Evolutionary conservation across 2,113 vertebrate genomes (phyloP), one percentile per base, ranked within the genome.

Genomic region (Mesembrinibis cayennensis): DNA sequence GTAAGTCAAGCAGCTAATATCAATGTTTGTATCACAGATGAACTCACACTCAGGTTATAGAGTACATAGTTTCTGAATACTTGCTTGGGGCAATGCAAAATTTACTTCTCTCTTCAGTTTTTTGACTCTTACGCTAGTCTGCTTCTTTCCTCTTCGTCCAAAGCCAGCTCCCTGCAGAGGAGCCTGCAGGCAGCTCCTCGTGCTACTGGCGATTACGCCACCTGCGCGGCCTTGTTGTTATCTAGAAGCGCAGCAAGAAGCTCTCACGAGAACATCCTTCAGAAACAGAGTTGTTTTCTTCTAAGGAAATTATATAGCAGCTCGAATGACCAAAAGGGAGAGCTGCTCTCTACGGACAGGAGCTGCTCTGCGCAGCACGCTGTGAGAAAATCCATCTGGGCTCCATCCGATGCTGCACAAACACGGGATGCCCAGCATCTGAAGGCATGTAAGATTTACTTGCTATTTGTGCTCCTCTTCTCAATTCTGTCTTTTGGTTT

Each of bases 191-290:
- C 70, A 88, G 71, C 63, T 83, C 79, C 65, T 72, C 67, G 9
- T 2, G 4, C 14, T 34, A 13, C 22, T 2, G 3, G 16, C 2
- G 9, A 45, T 19, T 25, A 38, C 3, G 16, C 38, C 69, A 56
- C 56, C 55, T 76, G 47, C 69, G 13, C 0, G 14, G 62, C 65
- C 79, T 58, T 78, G 71, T 50, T 34, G 30, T 59, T 49, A 65
- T 40, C 65, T 47, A 10, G 5, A 58, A n/a, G 44, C 1, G 25
- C 63, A 82, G 71, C 29, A 40, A 55, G 53, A 26, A n/a, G 52
- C 38, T 81, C 47, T 40, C 52, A 2, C 7, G 52, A 32, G 38
- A 89, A 10, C 49, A 58, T 7, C 55, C 66, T 44, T 44, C 32
- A 71, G 40, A 22, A 91, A 72, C 32, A 55, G 9, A 29, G 27